Evolutionary conservation across 2,797 vertebrate species (phyloP).

Genomic region (Urocyon cinereoargenteus): DNA sequence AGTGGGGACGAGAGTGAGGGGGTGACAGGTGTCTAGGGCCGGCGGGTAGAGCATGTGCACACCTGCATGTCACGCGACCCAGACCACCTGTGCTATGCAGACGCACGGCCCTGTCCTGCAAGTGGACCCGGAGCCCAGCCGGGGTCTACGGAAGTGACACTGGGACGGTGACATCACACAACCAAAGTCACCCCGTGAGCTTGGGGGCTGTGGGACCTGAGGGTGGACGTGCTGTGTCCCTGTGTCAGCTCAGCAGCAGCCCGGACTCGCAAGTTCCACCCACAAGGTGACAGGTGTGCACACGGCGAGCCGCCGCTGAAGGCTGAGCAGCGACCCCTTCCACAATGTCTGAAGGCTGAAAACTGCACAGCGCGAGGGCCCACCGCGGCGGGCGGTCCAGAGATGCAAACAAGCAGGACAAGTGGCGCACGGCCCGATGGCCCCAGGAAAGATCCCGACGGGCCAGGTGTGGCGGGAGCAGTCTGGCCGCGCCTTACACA

Average conservation of each 20-base stretch:
- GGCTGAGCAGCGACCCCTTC: too few species aligned
- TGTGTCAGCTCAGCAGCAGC: not conserved
- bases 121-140: not conserved
- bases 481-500: not conserved
- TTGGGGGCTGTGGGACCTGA: not conserved
- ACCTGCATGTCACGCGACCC: rapidly evolving
- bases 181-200: not conserved
- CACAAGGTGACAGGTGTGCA: too few species aligned
- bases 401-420: not conserved
- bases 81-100: not conserved
- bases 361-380: rapidly evolving
- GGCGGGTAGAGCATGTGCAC: not conserved
- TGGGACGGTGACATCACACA: not conserved
- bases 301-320: not conserved
- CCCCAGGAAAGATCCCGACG: rapidly evolving
- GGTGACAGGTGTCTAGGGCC: not conserved
- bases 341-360: too few species aligned
- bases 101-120: not conserved
- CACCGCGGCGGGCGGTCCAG: rapidly evolving
- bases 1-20: not conserved
- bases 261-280: not conserved
- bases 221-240: not conserved
- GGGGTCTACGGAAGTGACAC: not conserved
- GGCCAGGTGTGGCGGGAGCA: not conserved
- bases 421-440: too few species aligned